Evolutionary conservation across 2,113 vertebrate genomes (phyloP).

Genomic region (Shinisaurus crocodilurus): DNA sequence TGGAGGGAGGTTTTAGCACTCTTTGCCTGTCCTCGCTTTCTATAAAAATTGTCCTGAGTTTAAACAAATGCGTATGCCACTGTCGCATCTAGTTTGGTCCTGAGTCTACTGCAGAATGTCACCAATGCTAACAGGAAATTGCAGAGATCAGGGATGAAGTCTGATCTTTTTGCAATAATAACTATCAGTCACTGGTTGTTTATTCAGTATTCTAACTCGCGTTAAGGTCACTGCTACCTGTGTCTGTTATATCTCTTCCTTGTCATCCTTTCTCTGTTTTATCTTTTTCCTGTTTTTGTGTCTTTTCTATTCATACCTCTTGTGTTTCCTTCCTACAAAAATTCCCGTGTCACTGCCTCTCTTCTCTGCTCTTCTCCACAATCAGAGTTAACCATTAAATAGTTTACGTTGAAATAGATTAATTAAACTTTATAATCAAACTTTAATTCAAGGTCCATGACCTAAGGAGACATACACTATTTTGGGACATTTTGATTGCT

Average conservation of each 20-base stretch:
- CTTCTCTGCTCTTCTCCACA: neutral
- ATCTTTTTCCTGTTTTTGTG: neutral
- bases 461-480: neutral
- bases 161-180: neutral
- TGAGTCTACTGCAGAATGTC: neutral
- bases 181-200: neutral
- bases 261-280: neutral
- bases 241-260: neutral
- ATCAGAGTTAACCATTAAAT: neutral
- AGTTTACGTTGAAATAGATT: neutral
- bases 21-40: neutral
- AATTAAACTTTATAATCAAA: neutral
- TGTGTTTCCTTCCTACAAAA: conserved; percentile 5
- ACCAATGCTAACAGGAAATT: conserved; percentile 10
- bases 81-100: neutral
- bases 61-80: neutral
- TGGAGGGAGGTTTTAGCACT: neutral
- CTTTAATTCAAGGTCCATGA: neutral
- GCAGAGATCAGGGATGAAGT: neutral
- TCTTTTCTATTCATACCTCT: neutral
- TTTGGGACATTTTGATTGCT: neutral
- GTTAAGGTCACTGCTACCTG: neutral
- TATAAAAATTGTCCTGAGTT: neutral
- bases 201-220: neutral
- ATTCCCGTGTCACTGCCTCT: neutral